Base-by-base conservation (phyloP, 2,888 invertebrate genomes). In the Coecobrya sp. region DNA sequence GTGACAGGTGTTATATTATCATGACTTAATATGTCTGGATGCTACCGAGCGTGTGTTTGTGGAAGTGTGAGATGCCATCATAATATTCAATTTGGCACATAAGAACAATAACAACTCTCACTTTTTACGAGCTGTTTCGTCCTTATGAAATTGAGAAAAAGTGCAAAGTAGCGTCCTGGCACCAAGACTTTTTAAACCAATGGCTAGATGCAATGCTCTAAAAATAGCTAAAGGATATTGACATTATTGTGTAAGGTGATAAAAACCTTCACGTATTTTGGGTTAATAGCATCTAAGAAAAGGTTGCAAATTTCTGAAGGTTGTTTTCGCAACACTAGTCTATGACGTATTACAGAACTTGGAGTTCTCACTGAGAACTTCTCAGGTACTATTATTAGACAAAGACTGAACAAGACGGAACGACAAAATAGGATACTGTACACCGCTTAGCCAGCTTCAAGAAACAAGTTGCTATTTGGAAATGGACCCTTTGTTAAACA, bases 1-100 rank as follows among this genome's bases (percentile, higher is more conserved):
- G 70, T 19, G 70, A 73, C 70, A 73, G 70, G 70, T 73, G 70
- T 73, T 73, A 42, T 73, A 73, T n/a, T n/a, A n/a, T 73, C 70
- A 73, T 16, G 36, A 42, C 70, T 73, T 42, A 36, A 73, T 36
- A n/a, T 11, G 3, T 36, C 16, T 68, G 36, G 1, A 19, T 62
- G 62, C 25, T 25, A n/a, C n/a, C n/a, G n/a, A 8, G 62, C 1
- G n/a, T 27, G 8, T 27, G 13, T 19, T 65, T 4, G 10, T 4
- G 1, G 36, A 4, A 8, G 42, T 42, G 68, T 68, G 70, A 19
- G 70, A 4, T 30, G 16, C 19, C n/a, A 73, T 73, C 16, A 68
- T 19, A 42, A 73, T 73, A 42, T 27, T 42, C 19, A 42, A 42
- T 73, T 73, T 73, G 70, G 70, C 42, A 73, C 36, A 36, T 19